phyloP scores from a whole-genome alignment of 1,140 invertebrate species.

The Scaptomyza pallida region DNA sequence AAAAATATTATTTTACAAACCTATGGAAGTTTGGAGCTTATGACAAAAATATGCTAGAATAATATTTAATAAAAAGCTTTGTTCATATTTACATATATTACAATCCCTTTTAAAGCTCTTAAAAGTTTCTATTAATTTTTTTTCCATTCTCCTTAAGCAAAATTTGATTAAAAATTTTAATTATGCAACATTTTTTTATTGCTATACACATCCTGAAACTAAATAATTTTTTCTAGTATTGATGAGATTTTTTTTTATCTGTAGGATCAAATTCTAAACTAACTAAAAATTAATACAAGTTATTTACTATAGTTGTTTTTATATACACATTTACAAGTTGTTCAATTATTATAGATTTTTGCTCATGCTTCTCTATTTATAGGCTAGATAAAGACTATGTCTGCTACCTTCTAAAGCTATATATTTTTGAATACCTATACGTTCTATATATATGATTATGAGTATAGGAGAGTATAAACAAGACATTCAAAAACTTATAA shows the following conservation, averaged over 20 bases:
- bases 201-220: too few relatives aligned
- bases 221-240: too few relatives aligned
- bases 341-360: background rate
- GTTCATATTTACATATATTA: background rate
- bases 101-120: background rate
- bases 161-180: too few relatives aligned
- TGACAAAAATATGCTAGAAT: background rate
- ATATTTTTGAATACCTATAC: too few relatives aligned
- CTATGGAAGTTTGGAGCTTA: background rate
- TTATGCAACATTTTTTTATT: too few relatives aligned
- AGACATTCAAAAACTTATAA: slow-evolving; percentile 15
- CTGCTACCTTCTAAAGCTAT: background rate
- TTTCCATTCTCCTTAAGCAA: too few relatives aligned
- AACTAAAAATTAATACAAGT: too few relatives aligned
- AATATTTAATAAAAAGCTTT: background rate
- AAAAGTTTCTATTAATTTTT: too few relatives aligned
- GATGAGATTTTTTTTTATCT: too few relatives aligned
- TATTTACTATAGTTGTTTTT: too few relatives aligned
- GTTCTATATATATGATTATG: slow-evolving; percentile 3
- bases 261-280: too few relatives aligned
- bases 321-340: slow-evolving; percentile 12
- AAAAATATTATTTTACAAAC: background rate
- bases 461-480: slow-evolving; percentile 16
- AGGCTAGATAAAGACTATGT: background rate
- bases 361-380: background rate